Percentiles rank a stretch among this genome's conserved stretches.
Conservation (phyloP, 2,797 vertebrate genomes). For the Schizothorax lantsangensis region DNA sequence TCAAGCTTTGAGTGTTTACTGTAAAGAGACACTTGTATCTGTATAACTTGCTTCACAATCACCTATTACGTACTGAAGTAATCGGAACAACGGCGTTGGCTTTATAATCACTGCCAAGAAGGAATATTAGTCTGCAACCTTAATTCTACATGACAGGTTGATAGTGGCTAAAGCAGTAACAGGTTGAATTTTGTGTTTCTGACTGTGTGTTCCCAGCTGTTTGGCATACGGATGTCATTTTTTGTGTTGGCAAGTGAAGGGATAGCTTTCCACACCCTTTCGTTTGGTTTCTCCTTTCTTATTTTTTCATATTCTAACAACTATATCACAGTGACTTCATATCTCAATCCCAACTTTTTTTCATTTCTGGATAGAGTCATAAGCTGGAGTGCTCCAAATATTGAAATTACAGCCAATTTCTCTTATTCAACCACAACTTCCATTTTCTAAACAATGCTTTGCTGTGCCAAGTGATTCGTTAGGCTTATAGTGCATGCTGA, state of each 20-base stretch:
- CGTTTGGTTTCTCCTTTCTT: slow-evolving; percentile 6
- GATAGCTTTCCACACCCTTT: slow-evolving; percentile 31
- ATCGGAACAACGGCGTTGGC: slow-evolving; percentile 55
- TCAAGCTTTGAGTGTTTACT: slow-evolving; percentile 61
- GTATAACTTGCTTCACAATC: slow-evolving; percentile 62
- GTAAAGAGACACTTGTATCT: slow-evolving; percentile 71
- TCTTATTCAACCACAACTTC: slow-evolving; percentile 38
- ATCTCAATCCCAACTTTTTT: slow-evolving; percentile 16
- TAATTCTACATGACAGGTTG: slow-evolving; percentile 65
- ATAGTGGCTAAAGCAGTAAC: slow-evolving; percentile 51
- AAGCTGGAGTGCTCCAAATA: neutral
- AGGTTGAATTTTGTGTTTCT: slow-evolving; percentile 51
- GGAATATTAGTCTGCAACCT: slow-evolving; percentile 60
- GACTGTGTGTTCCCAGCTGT: slow-evolving; percentile 46
- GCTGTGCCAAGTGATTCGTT: slow-evolving; percentile 40
- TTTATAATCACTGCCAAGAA: slow-evolving; percentile 65
- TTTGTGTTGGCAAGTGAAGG: slow-evolving; percentile 10
- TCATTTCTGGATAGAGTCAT: slow-evolving; percentile 1
- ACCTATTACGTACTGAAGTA: slow-evolving; percentile 62
- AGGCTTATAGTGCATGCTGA: neutral
- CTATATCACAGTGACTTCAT: slow-evolving; percentile 37
- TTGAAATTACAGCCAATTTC: slow-evolving; percentile 12
- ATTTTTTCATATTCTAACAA: slow-evolving; percentile 22
- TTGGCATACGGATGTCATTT: slow-evolving; percentile 11
- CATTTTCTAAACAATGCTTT: slow-evolving; percentile 37